Evolutionary conservation across 2,888 invertebrate species (phyloP).

Genomic region (Autographa pulchrina): DNA sequence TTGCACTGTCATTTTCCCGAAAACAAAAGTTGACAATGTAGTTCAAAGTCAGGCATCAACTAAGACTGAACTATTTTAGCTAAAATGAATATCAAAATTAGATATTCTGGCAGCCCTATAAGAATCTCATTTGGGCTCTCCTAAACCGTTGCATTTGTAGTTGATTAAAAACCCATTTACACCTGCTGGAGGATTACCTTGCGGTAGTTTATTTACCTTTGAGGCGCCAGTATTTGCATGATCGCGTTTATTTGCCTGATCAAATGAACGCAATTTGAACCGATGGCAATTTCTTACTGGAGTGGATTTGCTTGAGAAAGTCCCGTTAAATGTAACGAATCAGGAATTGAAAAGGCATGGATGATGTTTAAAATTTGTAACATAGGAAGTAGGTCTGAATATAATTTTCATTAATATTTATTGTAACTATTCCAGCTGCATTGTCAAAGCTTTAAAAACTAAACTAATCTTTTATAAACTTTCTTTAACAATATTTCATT

Average conservation of each 20-base stretch:
- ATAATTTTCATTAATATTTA: too few species aligned
- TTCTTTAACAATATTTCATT: too few species aligned
- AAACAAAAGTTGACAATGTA: too few species aligned
- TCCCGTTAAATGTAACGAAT: not conserved
- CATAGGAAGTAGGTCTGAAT: too few species aligned
- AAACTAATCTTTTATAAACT: too few species aligned
- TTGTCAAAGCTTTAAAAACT: too few species aligned
- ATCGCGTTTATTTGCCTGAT: slow-evolving; percentile 44
- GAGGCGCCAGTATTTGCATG: slow-evolving; percentile 37
- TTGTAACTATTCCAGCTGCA: too few species aligned
- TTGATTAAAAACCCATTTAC: slow-evolving; percentile 67
- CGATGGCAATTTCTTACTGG: slow-evolving; percentile 9
- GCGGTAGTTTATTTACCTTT: slow-evolving; percentile 46
- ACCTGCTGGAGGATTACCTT: slow-evolving; percentile 56
- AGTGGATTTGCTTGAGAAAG: not conserved
- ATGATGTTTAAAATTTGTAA: not conserved
- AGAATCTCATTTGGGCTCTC: slow-evolving; percentile 57
- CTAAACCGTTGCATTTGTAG: slow-evolving; percentile 64
- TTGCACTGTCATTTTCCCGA: too few species aligned
- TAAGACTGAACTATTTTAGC: not conserved
- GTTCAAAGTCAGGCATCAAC: too few species aligned
- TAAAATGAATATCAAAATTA: not conserved
- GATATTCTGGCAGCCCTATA: slow-evolving; percentile 44
- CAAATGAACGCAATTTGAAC: slow-evolving; percentile 14
- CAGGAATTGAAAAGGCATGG: not conserved